These are phyloP conservation scores for Byasa hedistus DNA, from an alignment of 2,888 invertebrate genomes.

Conservation along the genomic window DNA sequence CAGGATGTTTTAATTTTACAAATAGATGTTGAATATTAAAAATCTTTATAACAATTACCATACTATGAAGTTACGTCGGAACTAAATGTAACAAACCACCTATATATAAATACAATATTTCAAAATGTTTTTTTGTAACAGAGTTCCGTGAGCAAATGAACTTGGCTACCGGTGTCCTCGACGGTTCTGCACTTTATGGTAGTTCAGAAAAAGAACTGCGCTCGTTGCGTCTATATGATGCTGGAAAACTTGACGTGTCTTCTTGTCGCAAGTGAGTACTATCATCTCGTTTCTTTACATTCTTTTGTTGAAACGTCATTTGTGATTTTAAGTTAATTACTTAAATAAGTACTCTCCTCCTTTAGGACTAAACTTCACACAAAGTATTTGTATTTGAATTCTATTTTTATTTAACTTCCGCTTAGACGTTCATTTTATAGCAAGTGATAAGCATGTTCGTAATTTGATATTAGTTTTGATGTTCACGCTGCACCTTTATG, in stretches of 20 bases:
- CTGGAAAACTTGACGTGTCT: slow-evolving; percentile 84
- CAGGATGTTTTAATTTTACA: not conserved
- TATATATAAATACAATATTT: not conserved
- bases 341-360: not conserved
- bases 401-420: too few species aligned
- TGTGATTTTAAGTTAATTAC: not conserved
- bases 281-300: not conserved
- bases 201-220: slow-evolving; percentile 85
- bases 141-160: slow-evolving; percentile 91
- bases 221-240: slow-evolving; percentile 84
- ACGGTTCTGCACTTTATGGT: slow-evolving; percentile 91
- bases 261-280: slow-evolving; percentile 81
- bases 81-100: too few species aligned
- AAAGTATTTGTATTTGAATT: too few species aligned
- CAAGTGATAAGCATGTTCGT: too few species aligned
- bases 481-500: not conserved
- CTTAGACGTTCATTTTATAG: too few species aligned
- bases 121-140: slow-evolving; percentile 53
- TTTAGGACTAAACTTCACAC: too few species aligned
- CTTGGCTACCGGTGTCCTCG: slow-evolving; percentile 89
- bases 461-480: not conserved
- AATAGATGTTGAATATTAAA: not conserved
- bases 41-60: too few species aligned
- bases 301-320: not conserved
- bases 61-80: too few species aligned